Evolutionary conservation across 2,797 vertebrate genomes (phyloP).

Genomic region (Chlorospingus semifuscus): DNA sequence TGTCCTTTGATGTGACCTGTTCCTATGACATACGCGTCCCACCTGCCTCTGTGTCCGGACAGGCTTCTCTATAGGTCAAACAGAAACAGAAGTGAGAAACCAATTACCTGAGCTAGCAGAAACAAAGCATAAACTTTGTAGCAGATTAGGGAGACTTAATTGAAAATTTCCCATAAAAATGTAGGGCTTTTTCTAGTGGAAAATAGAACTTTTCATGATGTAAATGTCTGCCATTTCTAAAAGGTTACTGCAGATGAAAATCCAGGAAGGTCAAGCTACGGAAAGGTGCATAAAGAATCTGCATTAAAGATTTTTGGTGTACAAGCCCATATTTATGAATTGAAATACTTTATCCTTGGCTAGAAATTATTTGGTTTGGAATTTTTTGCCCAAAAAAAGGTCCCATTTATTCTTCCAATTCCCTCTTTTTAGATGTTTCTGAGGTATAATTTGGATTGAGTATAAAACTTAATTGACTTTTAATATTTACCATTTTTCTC

Average conservation of each 20-base stretch:
- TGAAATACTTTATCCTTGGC: not conserved
- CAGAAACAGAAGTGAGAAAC: not conserved
- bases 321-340: not conserved
- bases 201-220: not conserved
- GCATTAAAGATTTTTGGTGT: not conserved
- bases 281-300: not conserved
- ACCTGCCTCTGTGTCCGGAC: not conserved
- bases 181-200: accelerated
- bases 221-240: not conserved
- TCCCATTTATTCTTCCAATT: not conserved
- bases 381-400: accelerated
- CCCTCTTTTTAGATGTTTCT: not conserved
- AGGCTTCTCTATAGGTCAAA: not conserved
- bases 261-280: not conserved
- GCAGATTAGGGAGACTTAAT: not conserved
- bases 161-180: not conserved
- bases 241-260: not conserved
- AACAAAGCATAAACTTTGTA: not conserved
- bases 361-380: not conserved
- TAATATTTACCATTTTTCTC: not conserved
- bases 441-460: not conserved
- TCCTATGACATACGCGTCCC: not conserved
- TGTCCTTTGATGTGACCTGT: not conserved
- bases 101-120: not conserved
- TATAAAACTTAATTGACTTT: not conserved